Conservation (phyloP, 2,113 vertebrate genomes). For the Siphamia tubifer region DNA sequence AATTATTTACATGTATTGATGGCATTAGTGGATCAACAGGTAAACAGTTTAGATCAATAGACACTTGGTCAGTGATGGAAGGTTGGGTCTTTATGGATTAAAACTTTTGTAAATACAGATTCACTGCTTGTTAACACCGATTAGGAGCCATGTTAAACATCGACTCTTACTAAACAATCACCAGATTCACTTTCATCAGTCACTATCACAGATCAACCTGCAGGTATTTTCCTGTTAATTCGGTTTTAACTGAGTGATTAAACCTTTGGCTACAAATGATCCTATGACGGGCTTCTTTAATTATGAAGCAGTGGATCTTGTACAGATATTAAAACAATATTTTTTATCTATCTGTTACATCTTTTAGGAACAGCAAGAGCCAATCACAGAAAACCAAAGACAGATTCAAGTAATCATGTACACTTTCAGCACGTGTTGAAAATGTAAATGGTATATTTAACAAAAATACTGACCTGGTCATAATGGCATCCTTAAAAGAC, state of each 20-base stretch:
- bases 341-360: not conserved
- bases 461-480: conserved; percentile 46
- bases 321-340: not conserved
- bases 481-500: not conserved
- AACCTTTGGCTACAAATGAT: not conserved
- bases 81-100: too few species aligned
- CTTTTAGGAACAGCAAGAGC: conserved; percentile 2
- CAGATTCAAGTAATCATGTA: conserved; percentile 30
- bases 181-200: too few species aligned
- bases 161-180: not conserved
- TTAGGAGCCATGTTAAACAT: not conserved
- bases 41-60: too few species aligned
- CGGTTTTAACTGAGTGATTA: not conserved
- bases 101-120: too few species aligned
- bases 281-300: not conserved
- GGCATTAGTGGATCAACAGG: too few species aligned
- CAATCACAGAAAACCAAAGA: not conserved
- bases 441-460: not conserved
- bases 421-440: not conserved
- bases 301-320: not conserved
- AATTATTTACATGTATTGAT: too few species aligned
- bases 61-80: too few species aligned
- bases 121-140: too few species aligned
- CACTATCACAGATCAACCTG: not conserved
- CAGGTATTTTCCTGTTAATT: not conserved